Base-by-base conservation (phyloP, 2,888 invertebrate genomes). In the Dryocosmus kuriphilus region DNA sequence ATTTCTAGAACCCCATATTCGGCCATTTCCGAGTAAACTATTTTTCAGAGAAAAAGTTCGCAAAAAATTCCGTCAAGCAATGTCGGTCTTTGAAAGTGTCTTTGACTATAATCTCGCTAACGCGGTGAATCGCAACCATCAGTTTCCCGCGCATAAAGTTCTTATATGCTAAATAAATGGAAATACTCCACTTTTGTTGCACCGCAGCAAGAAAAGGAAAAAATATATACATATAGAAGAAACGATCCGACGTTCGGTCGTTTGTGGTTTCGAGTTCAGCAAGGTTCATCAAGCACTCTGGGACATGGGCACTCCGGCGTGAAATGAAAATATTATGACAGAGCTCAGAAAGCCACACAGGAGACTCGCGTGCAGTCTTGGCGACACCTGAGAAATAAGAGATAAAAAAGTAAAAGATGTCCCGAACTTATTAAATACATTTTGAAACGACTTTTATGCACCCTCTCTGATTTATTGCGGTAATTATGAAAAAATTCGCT, bases 241-340 rank as follows among this genome's bases (percentile, higher is more conserved):
- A 55, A 51, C 22, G 27, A 71, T 55, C 30, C 14, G 32, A 9
- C 11, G 6, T 51, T 71, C 30, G 30, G 32, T 71, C 51, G 76
- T 79, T 82, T 86, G 86, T 81, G 85, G 86, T 87, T 86, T 88
- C 83, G 85, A 82, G 88, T 88, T 87, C 86, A 86, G 76, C 84
- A 78, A 82, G 84, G 86, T 88, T 89, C 89, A 88, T 86, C 81
- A 84, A 84, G 80, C 84, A 83, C 85, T 86, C 85, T 85, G 85
- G 81, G 85, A 86, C 84, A 85, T 57, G 83, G 74, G 83, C 86
- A 87, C 87, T 88, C 85, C 85, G 87, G 85, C 88, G 86, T 88
- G 87, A 88, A 89, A 89, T 88, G 89, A 89, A 90, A 90, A 90
- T 90, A 89, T 89, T 89, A 88, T 87, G 83, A 85, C 84, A 85